These are phyloP conservation scores for Struthidea cinerea DNA, from an alignment of 2,113 vertebrate species.

Conservation along the genomic window DNA sequence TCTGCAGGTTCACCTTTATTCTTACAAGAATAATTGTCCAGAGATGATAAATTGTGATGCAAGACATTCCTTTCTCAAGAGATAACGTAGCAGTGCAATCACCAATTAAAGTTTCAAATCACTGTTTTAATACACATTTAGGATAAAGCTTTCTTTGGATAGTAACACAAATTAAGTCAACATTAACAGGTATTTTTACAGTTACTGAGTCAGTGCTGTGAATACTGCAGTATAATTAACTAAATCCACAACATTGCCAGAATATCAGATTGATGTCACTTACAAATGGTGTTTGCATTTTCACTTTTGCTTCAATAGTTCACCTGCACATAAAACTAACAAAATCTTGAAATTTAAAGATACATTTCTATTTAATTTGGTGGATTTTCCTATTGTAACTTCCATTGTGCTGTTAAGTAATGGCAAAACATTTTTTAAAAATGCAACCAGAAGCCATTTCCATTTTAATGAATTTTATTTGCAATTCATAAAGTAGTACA, in stretches of 20 bases:
- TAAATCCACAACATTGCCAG: neutral
- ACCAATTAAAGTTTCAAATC: slow-evolving; percentile 29
- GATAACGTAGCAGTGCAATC: slow-evolving; percentile 13
- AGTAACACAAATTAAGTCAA: slow-evolving; percentile 7
- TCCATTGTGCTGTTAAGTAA: neutral
- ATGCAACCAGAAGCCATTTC: neutral
- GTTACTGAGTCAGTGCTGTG: neutral
- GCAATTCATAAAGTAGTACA: neutral
- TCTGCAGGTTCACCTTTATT: slow-evolving; percentile 38
- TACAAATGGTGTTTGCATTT: slow-evolving; percentile 1
- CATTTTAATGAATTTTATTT: neutral
- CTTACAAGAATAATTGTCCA: slow-evolving; percentile 16
- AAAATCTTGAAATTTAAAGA: neutral
- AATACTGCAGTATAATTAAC: slow-evolving; percentile 1
- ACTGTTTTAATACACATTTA: slow-evolving; percentile 41
- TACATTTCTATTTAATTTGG: neutral
- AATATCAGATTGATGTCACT: neutral
- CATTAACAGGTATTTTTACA: neutral
- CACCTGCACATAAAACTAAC: slow-evolving; percentile 16
- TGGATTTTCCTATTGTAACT: neutral
- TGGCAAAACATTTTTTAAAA: neutral
- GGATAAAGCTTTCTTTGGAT: slow-evolving; percentile 7
- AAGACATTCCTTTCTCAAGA: neutral
- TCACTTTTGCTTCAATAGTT: neutral
- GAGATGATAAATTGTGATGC: neutral